Percentiles rank a stretch among this genome's conserved stretches.
Evolutionary conservation across 2,113 vertebrate genomes (phyloP).

Genomic region (Acrocephalus kingi): DNA sequence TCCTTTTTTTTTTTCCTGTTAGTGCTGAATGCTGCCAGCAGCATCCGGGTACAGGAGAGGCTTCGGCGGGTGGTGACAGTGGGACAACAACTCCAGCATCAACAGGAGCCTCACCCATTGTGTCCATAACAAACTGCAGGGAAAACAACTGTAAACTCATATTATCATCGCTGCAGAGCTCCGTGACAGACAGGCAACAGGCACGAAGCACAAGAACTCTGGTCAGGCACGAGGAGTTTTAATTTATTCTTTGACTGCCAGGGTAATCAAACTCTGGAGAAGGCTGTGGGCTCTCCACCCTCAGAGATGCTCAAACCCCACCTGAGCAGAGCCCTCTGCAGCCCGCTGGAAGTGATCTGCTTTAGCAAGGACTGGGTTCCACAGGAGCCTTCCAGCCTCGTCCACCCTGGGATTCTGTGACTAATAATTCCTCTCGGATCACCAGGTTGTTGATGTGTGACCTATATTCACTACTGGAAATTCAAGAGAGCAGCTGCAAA

Average conservation of each 20-base stretch:
- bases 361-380: neutral
- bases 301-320: neutral
- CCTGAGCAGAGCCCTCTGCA: accelerated
- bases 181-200: neutral
- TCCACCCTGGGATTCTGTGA: neutral
- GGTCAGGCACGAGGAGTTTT: neutral
- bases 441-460: neutral
- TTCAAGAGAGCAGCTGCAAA: neutral
- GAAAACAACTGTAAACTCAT: neutral
- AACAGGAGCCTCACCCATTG: neutral
- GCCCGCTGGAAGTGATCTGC: neutral
- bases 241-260: no score
- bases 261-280: neutral
- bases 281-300: neutral
- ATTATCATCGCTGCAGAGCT: neutral
- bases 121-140: neutral
- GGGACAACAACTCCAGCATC: neutral
- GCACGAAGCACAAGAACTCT: neutral
- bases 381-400: neutral
- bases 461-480: neutral
- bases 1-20: neutral
- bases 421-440: neutral
- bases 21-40: neutral
- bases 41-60: neutral
- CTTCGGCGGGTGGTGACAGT: neutral